phyloP scores from a whole-genome alignment of 2,888 invertebrate species.

The Carterocephalus palaemon region DNA sequence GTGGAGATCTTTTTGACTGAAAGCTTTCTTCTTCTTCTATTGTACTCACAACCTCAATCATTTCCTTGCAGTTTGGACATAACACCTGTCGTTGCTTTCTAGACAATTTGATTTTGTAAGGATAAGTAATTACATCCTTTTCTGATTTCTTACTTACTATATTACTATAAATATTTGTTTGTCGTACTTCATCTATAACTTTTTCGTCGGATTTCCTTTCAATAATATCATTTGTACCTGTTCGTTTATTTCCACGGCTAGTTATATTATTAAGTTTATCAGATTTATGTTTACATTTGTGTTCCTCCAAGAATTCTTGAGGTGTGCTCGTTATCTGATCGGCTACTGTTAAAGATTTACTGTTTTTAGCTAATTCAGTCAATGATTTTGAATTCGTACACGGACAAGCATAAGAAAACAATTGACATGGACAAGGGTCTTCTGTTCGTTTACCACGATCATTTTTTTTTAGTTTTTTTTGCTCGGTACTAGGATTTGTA shows the following conservation, averaged over 20 bases:
- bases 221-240: conserved; percentile 36
- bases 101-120: conserved; percentile 34
- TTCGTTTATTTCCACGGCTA: conserved; percentile 47
- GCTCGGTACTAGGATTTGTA: conserved; percentile 47
- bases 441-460: conserved; percentile 46
- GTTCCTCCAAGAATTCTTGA: conserved; percentile 32
- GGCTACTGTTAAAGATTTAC: conserved; percentile 29
- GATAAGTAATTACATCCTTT: conserved; percentile 21
- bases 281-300: conserved; percentile 30
- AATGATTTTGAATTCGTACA: conserved; percentile 43
- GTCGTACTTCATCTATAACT: background rate
- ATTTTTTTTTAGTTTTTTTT: conserved; percentile 49
- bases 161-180: background rate
- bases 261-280: conserved; percentile 29
- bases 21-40: conserved; percentile 51
- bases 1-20: conserved; percentile 37
- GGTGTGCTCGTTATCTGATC: conserved; percentile 34
- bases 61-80: conserved; percentile 63
- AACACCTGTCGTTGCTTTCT: conserved; percentile 46
- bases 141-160: conserved; percentile 7
- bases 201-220: conserved; percentile 11
- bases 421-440: conserved; percentile 61
- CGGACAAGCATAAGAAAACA: conserved; percentile 62
- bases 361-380: conserved; percentile 33
- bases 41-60: conserved; percentile 48